A percentile compares a stretch with the other conserved stretches of the same genome.
Conservation (phyloP, 92 coral and sea anemone species). For the Diadumene lineata region DNA sequence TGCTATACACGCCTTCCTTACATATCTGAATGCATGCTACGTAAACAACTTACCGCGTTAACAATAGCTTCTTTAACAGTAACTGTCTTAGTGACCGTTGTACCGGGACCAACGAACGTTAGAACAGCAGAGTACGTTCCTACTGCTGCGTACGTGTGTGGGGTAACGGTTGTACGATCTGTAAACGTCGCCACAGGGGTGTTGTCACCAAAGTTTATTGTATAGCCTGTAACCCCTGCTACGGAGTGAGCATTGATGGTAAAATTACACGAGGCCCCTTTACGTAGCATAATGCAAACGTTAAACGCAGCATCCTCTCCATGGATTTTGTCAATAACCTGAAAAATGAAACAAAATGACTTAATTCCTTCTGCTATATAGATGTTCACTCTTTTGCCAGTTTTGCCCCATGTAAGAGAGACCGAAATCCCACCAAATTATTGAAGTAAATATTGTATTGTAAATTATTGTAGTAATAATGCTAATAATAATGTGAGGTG, state of each 20-base stretch:
- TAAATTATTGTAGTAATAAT: too few species aligned
- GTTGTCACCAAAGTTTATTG: slow-evolving; percentile 42
- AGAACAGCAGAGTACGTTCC: slow-evolving; percentile 13
- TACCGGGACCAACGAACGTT: neutral
- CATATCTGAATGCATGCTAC: too few species aligned
- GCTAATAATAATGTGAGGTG: too few species aligned
- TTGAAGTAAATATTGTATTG: too few species aligned
- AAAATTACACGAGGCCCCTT: slow-evolving; percentile 32
- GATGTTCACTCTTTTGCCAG: too few species aligned
- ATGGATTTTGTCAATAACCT: too few species aligned
- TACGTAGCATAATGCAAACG: slow-evolving; percentile 6
- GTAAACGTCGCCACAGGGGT: neutral
- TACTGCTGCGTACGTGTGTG: slow-evolving; percentile 24
- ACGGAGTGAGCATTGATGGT: slow-evolving; percentile 39
- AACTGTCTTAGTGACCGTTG: slow-evolving; percentile 23
- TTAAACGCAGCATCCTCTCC: slow-evolving; percentile 8
- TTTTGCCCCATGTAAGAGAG: too few species aligned
- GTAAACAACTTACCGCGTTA: slow-evolving; percentile 43
- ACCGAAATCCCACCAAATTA: too few species aligned
- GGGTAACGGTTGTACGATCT: neutral
- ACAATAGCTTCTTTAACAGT: slow-evolving; percentile 39
- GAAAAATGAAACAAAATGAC: too few species aligned
- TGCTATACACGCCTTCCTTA: too few species aligned
- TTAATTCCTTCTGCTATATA: too few species aligned
- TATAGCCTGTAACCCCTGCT: slow-evolving; percentile 11